phyloP scores from a whole-genome alignment of 2,888 invertebrate genomes.

The Megastigmus dorsalis region DNA sequence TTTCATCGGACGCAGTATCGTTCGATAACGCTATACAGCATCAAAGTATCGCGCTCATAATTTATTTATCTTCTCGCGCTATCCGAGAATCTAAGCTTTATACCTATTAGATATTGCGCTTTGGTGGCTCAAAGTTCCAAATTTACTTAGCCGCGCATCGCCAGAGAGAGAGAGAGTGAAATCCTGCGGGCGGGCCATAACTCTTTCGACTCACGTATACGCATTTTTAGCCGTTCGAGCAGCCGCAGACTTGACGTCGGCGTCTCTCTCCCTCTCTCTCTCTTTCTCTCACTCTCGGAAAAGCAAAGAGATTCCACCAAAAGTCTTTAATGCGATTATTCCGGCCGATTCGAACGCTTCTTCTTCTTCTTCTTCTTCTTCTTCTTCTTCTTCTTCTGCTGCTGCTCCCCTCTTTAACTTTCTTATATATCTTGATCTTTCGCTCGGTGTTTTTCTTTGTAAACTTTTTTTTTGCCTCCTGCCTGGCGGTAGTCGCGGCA shows the following conservation, averaged over 20 bases:
- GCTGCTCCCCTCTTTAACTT: too few species aligned
- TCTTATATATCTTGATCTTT: not conserved
- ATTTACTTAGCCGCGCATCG: too few species aligned
- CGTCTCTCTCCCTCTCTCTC: not conserved
- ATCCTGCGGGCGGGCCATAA: too few species aligned
- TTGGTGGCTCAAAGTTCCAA: too few species aligned
- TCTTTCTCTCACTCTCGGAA: not conserved
- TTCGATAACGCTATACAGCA: too few species aligned
- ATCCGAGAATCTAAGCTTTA: too few species aligned
- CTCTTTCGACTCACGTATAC: slow-evolving; percentile 30
- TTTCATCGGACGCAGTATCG: too few species aligned
- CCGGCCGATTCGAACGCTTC: slow-evolving; percentile 1
- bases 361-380: slow-evolving; percentile 12
- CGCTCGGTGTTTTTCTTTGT: slow-evolving; percentile 13
- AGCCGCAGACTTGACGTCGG: not conserved
- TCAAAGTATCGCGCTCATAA: too few species aligned
- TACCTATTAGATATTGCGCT: too few species aligned
- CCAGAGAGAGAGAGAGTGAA: too few species aligned
- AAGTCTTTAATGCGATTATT: slow-evolving; percentile 35
- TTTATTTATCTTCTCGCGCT: too few species aligned
- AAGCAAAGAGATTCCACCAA: not conserved
- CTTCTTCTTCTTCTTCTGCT: not conserved
- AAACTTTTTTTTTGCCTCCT: slow-evolving; percentile 24
- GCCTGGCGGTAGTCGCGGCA: too few species aligned
- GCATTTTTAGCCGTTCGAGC: slow-evolving; percentile 17